phyloP scores from a whole-genome alignment of 2,888 invertebrate species.

The Drosophila mayaguana region DNA sequence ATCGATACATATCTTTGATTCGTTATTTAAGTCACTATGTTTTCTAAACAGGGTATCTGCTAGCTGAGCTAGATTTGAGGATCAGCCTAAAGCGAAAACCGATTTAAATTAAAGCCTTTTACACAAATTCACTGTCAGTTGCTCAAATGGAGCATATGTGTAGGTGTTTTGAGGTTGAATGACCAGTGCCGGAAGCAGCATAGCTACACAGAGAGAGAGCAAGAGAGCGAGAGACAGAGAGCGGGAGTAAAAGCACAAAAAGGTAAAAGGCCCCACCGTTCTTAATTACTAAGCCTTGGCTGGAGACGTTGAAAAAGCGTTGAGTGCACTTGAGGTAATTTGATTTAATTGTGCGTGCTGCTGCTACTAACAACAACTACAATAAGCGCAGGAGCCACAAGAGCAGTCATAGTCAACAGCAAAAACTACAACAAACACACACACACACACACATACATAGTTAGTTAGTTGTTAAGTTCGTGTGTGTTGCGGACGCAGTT shows the following conservation, averaged over 20 bases:
- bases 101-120: constrained; percentile 58
- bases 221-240: not conserved
- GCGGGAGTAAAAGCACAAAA: not conserved
- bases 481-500: constrained; percentile 40
- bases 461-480: constrained; percentile 27
- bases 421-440: constrained; percentile 8
- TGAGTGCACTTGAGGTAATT: constrained; percentile 78
- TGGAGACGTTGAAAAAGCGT: constrained; percentile 57
- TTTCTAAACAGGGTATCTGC: not conserved
- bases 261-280: constrained; percentile 11
- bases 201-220: not conserved
- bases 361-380: constrained; percentile 16
- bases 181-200: constrained; percentile 53
- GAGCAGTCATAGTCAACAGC: not conserved
- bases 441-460: constrained; percentile 19
- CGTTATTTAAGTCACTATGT: not conserved
- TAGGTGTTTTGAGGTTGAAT: constrained; percentile 43
- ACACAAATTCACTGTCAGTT: constrained; percentile 23
- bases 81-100: constrained; percentile 6
- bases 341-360: constrained; percentile 79
- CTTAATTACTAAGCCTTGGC: constrained; percentile 67
- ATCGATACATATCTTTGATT: not conserved
- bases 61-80: not conserved
- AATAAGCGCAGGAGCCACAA: constrained; percentile 6
- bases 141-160: constrained; percentile 12